Base-by-base conservation (phyloP, 1,140 invertebrate genomes). In the Dendroctonus valens region DNA sequence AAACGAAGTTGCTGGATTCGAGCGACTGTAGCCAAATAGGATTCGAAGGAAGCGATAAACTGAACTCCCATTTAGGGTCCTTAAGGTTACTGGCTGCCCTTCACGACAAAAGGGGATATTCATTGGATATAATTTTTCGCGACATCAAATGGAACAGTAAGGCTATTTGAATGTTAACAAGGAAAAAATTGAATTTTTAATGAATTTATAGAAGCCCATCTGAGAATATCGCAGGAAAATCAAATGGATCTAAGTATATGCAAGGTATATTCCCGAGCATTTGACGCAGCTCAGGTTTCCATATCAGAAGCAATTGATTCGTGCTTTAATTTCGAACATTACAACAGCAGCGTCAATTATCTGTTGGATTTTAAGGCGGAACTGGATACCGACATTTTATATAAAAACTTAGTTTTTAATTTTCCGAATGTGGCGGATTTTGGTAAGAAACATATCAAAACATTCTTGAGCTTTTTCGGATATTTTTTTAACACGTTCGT, bases 71-170 rank as follows among this genome's bases (percentile, higher is more conserved):
- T 50, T 50, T 65, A 9, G 54, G 62, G 11, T 55, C 62, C 11
- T 12, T 55, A 15, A 55, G 62, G 49, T 11, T 65, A 39, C n/a
- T n/a, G 14, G 44, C 41, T 15, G 12, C 7, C 7, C 39, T 65
- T 49, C 2, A 49, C 40, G 46, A 48, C 2, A 38, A 49, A 5
- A 57, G n/a, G 12, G 39, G 11, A 11, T 65, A 57, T 41, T 66
- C 41, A 37, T 44, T 66, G 9, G 52, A 59, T 26, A 59, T 66
- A 44, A 59, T 49, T 1, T 59, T 66, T 59, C 6, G 12, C 42
- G 49, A 66, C 11, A 66, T 66, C 6, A 59, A 59, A 59, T 66
- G 64, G 64, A 66, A 42, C 15, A 66, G 64, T 66, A 53, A 59
- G 55, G 48, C 26, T 26, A 26, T 26, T 26, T 26, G 26, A 26